Base-by-base conservation (phyloP, 2,888 invertebrate genomes). In the Agapostemon virescens region DNA sequence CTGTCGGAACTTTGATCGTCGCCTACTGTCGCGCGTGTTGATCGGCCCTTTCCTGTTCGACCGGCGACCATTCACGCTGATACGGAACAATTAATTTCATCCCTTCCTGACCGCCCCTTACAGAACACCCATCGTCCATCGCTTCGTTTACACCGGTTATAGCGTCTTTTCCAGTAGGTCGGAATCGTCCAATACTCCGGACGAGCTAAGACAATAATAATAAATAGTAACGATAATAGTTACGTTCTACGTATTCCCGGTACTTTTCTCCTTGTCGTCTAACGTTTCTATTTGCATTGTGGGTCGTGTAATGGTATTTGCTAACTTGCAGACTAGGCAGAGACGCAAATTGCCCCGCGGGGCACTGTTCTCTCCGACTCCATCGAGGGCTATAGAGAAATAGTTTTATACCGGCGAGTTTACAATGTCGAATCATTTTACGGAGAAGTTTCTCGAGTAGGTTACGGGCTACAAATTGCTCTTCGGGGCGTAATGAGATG, bases 21-120 rank as follows among this genome's bases (percentile, higher is more conserved):
- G 69, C 30, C 69, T 72, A 61, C 75, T 76, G 70, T 77, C 68
- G 64, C 66, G 45, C 17, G 2, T 38, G 68, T 74, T 71, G 77
- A 71, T 74, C 77, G 64, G 68, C 76, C 63, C 77, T 85, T 45
- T 83, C 81, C 85, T 83, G 83, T 55, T 67, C 4, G 68, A 36
- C 78, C 71, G 69, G 74, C 74, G 61, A 68, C 79, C 71, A 74
- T 80, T 77, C 71, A 42, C 45, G 80, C 49, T 83, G 72, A 77
- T 80, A 77, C 73, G 61, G 68, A 72, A 49, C 66, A 84, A 85
- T 85, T 84, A 77, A 72, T 75, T 73, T 76, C 69, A 77, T 72
- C 52, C 33, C 72, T 66, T 75, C 73, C 45, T 30, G n/a, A n/a
- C n/a, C n/a, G n/a, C n/a, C n/a, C n/a, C n/a, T n/a, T n/a, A n/a